Conservation (phyloP, 1,140 invertebrate species). For the Lordiphosa stackelbergi region DNA sequence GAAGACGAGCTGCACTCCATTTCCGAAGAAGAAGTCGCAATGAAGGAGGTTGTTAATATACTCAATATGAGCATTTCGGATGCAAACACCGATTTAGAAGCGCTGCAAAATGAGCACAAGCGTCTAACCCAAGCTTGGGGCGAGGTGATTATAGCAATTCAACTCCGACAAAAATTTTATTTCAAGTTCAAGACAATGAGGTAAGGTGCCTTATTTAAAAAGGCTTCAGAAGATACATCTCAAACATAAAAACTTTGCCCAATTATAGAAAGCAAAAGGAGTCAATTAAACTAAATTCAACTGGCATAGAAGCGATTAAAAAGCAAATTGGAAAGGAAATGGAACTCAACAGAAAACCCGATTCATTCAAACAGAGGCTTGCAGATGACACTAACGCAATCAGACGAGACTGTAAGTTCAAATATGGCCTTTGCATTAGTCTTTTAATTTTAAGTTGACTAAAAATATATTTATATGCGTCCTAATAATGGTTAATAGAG, state of each 20-base stretch:
- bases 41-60: conserved; percentile 77
- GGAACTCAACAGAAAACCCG: conserved; percentile 82
- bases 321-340: conserved; percentile 83
- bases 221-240: background rate
- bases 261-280: conserved; percentile 79
- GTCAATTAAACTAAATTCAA: conserved; percentile 79
- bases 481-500: no score
- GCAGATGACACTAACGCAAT: conserved; percentile 79
- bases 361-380: conserved; percentile 80
- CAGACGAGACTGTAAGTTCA: conserved; percentile 67
- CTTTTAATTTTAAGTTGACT: background rate
- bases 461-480: no score
- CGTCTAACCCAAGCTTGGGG: conserved; percentile 85
- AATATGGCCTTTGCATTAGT: background rate
- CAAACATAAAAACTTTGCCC: background rate
- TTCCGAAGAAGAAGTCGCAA: conserved; percentile 77
- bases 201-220: conserved; percentile 14
- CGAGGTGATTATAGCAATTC: conserved; percentile 83
- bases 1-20: conserved; percentile 78
- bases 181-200: conserved; percentile 78
- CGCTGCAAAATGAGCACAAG: conserved; percentile 83
- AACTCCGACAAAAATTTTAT: conserved; percentile 82
- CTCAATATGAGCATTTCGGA: conserved; percentile 79
- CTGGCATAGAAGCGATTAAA: conserved; percentile 80
- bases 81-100: conserved; percentile 84